Base-by-base conservation (phyloP, 2,113 vertebrate species). In the Erinaceus europaeus region DNA sequence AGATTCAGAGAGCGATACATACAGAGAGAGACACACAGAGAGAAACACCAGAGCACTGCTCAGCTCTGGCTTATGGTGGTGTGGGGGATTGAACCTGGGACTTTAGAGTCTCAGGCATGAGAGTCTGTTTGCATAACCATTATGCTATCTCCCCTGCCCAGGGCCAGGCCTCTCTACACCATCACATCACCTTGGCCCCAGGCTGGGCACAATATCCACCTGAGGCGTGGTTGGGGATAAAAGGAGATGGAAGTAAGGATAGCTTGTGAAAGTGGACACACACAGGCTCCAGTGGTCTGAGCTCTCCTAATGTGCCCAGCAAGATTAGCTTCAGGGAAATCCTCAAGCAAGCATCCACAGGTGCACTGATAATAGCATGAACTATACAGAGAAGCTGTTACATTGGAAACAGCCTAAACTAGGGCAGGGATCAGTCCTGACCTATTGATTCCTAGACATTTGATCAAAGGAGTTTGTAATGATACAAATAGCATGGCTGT, bases 251-350 rank as follows among this genome's bases (percentile, higher is more conserved):
- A 59, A 78, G 29, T 74, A 74, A 84, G 27, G 13, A 18, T 5
- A n/a, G n/a, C n/a, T n/a, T 77, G 14, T 50, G 74, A 76, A 79
- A 88, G n/a, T n/a, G n/a, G n/a, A n/a, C n/a, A 62, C 21, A 68
- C 18, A 12, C 0, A 59, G 64, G 44, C 25, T 44, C 48, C 20
- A 11, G 23, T 50, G 38, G 23, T 67, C 55, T 50, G 69, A 89
- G 23, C 25, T 27, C 11, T 82, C 59, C 15, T 53, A 48, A 23
- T n/a, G n/a, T n/a, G n/a, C n/a, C n/a, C n/a, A n/a, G n/a, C n/a
- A n/a, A n/a, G n/a, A n/a, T 69, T 20, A 20, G 1, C 65, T 81
- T 52, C 68, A 17, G 8, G 74, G 55, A 75, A 77, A 59, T 83
- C 46, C 32, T 89, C 21, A 69, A 72, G 65, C 29, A 68, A 8